Base-by-base conservation (phyloP, 2,888 invertebrate species). In the Acleris literana region DNA sequence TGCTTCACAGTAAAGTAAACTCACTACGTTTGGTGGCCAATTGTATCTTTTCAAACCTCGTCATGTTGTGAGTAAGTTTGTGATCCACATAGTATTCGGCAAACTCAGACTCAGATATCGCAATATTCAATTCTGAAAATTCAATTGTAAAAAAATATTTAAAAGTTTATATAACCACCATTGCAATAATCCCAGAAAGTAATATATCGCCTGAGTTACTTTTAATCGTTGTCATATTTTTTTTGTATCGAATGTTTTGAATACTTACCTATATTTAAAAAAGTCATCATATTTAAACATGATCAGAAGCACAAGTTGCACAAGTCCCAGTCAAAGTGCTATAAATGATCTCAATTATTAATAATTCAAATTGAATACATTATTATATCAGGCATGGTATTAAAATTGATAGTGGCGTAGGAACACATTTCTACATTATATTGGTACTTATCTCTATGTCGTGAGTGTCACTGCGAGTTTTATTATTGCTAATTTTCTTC, bases 21-120 rank as follows among this genome's bases (percentile, higher is more conserved):
- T 71, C 64, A 71, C 71, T 68, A 58, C 69, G 71, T 52, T 65
- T 53, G n/a, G 63, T 56, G 16, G 64, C 64, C 18, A 20, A 51
- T 39, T 60, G 58, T 22, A 68, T 60, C 39, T 64, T 70, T 67
- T 67, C 57, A n/a, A 56, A 17, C 22, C 55, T 52, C 59, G 66
- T 62, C 63, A 68, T 53, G 46, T 68, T 65, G 49, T 65, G 56
- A 54, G 54, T 55, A 2, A 65, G 33, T 44, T 53, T 46, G 55
- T 56, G 22, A 53, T 55, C 55, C 58, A 63, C 44, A 48, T 63
- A 60, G 60, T 56, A 65, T 67, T 64, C 65, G 17, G 55, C 51
- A 65, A 55, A 65, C 52, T 66, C 66, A 57, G 66, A 66, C 33
- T 62, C 49, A 46, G 52, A 18, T 57, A 62, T 33, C 20, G 46